Base-by-base conservation (phyloP, 2,888 invertebrate species). In the Rhogogaster chlorosoma region DNA sequence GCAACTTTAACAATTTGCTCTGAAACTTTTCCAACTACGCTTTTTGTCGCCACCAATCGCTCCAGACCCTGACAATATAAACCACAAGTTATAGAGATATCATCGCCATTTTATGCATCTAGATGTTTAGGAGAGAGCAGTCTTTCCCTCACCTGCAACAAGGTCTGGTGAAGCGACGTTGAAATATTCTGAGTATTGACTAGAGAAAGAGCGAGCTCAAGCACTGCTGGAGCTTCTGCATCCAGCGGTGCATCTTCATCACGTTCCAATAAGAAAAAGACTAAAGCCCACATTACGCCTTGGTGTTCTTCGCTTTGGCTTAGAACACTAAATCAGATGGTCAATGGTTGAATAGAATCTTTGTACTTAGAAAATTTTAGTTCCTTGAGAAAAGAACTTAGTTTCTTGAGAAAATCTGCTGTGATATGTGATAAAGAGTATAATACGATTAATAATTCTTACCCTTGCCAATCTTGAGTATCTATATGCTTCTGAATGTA, bases 201-300 rank as follows among this genome's bases (percentile, higher is more conserved):
- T 87, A 95, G 92, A 85, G 94, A 94, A 88, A 95, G 94, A 42
- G 95, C 95, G 75, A 95, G 93, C 89, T 95, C 95, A 87, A 96
- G 93, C 71, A 95, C 94, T 84, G 94, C 95, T 29, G 94, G 94
- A 84, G 95, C 93, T 93, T 95, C 95, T 71, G 94, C 93, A 87
- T 95, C 95, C 83, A 95, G 94, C 87, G 95, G 95, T 84, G 94
- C 94, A 90, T 96, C 96, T 87, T 96, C 95, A 53, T 96, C 94
- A 91, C 96, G 96, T 93, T 97, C 97, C 89, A 97, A 94, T 86
- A 97, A 93, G 93, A 96, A 97, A 93, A 97, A 97, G 80, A 96
- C 95, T 78, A 97, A 93, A 42, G 97, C 95, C 97, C 97, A 97
- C 90, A 97, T 95, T 78, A 96, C 94, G 87, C 96, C 94, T 84